Percentiles rank a stretch among this genome's conserved stretches.
These are phyloP conservation scores for Osmerus mordax DNA, from an alignment of 2,113 vertebrate species.

Conservation along the genomic window DNA sequence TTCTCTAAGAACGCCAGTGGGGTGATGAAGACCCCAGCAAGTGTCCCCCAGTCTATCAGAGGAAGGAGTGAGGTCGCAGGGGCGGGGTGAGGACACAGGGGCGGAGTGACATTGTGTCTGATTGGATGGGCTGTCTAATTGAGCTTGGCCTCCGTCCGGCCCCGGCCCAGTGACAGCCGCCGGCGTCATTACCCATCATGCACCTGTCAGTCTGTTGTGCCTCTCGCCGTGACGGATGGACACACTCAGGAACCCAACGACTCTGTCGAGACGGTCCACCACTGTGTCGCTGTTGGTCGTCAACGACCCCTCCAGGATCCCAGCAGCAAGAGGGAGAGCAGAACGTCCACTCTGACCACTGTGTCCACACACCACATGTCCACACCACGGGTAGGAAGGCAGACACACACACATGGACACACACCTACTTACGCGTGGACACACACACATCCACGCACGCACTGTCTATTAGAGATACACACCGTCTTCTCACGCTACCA, in stretches of 20 bases:
- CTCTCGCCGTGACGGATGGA: slow-evolving; percentile 58
- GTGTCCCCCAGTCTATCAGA: background rate
- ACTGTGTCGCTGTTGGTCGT: slow-evolving; percentile 39
- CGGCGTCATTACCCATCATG: slow-evolving; percentile 62
- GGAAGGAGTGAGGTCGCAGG: background rate
- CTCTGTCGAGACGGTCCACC: slow-evolving; percentile 34
- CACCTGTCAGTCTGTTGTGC: slow-evolving; percentile 47
- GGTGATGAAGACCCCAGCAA: background rate
- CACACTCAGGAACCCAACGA: slow-evolving; percentile 48
- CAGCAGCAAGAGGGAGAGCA: slow-evolving; percentile 16
- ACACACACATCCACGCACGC: background rate
- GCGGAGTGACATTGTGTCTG: slow-evolving; percentile 1
- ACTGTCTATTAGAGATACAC: background rate
- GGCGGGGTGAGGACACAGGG: too few relatives aligned
- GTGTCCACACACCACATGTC: background rate
- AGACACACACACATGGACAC: background rate
- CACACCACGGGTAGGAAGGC: too few relatives aligned
- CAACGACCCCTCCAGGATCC: slow-evolving; percentile 54
- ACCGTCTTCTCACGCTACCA: background rate
- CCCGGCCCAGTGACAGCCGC: slow-evolving; percentile 55
- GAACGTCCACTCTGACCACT: slow-evolving; percentile 9
- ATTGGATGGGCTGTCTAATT: slow-evolving; percentile 34
- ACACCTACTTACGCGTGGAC: background rate
- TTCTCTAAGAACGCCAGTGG: too few relatives aligned
- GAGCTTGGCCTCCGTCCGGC: slow-evolving; percentile 50